Base-by-base conservation (phyloP, 2,797 vertebrate species). In the Euthynnus affinis region DNA sequence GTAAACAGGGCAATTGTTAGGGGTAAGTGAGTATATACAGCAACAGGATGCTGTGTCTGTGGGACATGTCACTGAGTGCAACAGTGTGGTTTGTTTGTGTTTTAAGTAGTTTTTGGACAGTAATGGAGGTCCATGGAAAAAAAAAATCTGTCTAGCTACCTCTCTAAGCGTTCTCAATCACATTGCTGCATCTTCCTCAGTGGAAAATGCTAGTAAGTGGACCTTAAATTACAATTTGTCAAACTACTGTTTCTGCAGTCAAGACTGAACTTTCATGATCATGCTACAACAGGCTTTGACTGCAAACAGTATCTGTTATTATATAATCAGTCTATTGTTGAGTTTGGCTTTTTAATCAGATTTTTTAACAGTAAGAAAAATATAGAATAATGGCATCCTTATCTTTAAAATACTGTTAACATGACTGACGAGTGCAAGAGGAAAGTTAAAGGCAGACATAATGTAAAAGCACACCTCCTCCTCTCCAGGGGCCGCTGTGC, bases 401-500 rank as follows among this genome's bases (percentile, higher is more conserved):
- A 37, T 23, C 10, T 57, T 48, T 42, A 61, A 71, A 58, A 29
- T 29, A 17, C 27, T 15, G 32, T 53, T 61, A 15, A 57, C 12
- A 18, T 32, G 42, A 22, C 44, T 18, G 32, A 48, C 2, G 27
- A n/a, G 17, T 51, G 37, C 23, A 27, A 53, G 13, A 23, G 34
- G 46, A 67, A 81, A 77, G 59, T 62, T 66, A 53, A 52, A 67
- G 73, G 52, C 46, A 62, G 22, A 40, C 44, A 4, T 10, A 20
- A 80, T n/a, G 46, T 42, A 18, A 48, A 51, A 51, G 55, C 76
- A 77, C 69, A 66, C 57, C 7, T 55, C 32, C 55, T 78, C 27
- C 23, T 76, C 83, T 71, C 87, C 34, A 6, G 66, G 61, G 83
- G 64, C 67, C 63, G 9, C 29, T 55, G 80, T 57, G 61, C 87